Evolutionary conservation across 2,113 vertebrate species (phyloP).

Genomic region (Cygnus atratus): DNA sequence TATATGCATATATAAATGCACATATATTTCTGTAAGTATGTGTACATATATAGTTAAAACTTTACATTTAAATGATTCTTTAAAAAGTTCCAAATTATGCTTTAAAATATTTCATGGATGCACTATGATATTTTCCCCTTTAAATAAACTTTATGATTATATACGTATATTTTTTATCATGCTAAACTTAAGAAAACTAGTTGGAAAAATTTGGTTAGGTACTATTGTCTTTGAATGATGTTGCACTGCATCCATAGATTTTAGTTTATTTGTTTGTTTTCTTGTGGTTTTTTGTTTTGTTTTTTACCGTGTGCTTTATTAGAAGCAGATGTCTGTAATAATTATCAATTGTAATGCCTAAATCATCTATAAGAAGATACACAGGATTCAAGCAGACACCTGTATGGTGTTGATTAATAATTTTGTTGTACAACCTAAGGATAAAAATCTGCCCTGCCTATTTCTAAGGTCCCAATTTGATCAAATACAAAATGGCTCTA

Average conservation of each 20-base stretch:
- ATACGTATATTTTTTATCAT: not conserved
- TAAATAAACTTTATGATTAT: not conserved
- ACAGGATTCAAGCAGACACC: not conserved
- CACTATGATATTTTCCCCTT: not conserved
- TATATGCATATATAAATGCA: not conserved
- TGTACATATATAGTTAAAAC: not conserved
- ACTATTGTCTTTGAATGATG: not conserved
- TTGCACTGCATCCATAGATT: not conserved
- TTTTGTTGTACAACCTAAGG: not conserved
- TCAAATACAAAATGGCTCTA: not conserved
- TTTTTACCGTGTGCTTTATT: not conserved
- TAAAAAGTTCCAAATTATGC: not conserved
- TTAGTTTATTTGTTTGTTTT: not conserved
- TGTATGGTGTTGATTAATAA: not conserved
- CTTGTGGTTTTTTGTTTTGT: not conserved
- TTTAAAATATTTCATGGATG: not conserved
- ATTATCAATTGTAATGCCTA: not conserved
- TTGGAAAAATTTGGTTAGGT: not conserved
- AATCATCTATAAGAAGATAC: not conserved
- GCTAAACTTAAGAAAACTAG: rapidly evolving
- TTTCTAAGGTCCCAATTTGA: not conserved
- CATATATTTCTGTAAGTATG: not conserved
- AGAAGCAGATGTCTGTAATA: not conserved
- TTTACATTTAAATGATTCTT: not conserved
- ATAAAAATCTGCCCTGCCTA: not conserved